Evolutionary conservation across 2,888 invertebrate genomes (phyloP), one percentile per base, ranked within the genome.

Genomic region (Synergus gifuensis): DNA sequence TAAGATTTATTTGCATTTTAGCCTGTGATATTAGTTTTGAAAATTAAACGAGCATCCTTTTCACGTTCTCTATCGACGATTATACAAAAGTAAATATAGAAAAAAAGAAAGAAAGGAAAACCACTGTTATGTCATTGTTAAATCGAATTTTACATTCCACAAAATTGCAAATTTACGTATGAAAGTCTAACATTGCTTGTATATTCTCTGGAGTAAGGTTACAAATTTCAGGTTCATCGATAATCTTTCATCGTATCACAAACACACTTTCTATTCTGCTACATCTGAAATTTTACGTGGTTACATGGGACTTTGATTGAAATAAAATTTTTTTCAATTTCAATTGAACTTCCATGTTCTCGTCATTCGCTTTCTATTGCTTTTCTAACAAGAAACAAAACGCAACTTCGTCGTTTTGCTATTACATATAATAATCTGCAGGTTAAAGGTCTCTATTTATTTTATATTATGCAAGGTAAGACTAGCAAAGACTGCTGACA

Each of bases 1-100:
- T 73, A n/a, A 54, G 36, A 73, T 54, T 73, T 54, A 54, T 73
- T 73, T 73, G 73, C 73, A 73, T 73, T 54, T 73, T 73, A 58
- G 73, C 36, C 73, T 73, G 73, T 73, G 73, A 73, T 73, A 73
- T 73, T 73, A 73, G 58, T 73, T 73, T 73, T 49, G 36, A 73
- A 22, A 69, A 69, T 49, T 69, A 49, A 69, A 36, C 36, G 12
- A 54, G 54, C 36, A 73, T 73, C 40, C n/a, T 54, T 36, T 73
- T 73, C 49, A 73, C 73, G 73, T 73, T 73, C 73, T 73, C 44
- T 44, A 66, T 42, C 44, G 66, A 42, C 11, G 18, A 66, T 66
- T 66, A n/a, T 18, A 44, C 1, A 12, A 36, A 44, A 46, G 7
- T 14, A 14, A 36, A 36, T 36, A 36, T 7, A 16, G n/a, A 73